Percentiles rank a stretch among this genome's conserved stretches.
These are phyloP conservation scores for Zele albiditarsus DNA, from an alignment of 2,888 invertebrate species.

Conservation along the genomic window DNA sequence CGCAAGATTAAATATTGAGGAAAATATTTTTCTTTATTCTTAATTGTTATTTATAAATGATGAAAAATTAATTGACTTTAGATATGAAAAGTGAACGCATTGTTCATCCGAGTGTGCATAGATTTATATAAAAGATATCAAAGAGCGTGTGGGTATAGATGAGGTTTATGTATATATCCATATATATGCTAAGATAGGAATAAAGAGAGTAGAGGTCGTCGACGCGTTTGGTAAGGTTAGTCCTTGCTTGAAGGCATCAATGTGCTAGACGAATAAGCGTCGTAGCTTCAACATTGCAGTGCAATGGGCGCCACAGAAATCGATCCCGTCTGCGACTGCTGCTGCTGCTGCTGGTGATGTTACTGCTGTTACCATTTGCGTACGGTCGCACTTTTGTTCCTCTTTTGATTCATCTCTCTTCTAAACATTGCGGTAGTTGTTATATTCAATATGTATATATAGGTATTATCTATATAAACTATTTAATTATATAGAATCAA, in stretches of 20 bases:
- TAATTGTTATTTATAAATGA: not conserved
- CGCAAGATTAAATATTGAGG: not conserved
- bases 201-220: slow-evolving; percentile 14
- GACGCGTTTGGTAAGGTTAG: slow-evolving; percentile 17
- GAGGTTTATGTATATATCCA: not conserved
- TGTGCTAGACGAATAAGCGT: slow-evolving; percentile 28
- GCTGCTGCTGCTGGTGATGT: slow-evolving; percentile 15
- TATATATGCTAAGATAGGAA: not conserved
- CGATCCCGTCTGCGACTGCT: slow-evolving; percentile 57
- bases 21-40: not conserved
- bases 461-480: too few relatives aligned
- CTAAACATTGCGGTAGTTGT: slow-evolving; percentile 11
- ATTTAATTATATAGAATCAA: slow-evolving; percentile 15
- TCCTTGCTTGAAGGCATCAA: slow-evolving; percentile 24
- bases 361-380: not conserved
- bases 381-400: slow-evolving; percentile 20
- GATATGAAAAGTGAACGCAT: not conserved
- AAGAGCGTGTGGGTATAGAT: not conserved
- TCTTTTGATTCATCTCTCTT: not conserved
- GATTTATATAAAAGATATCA: not conserved
- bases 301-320: slow-evolving; percentile 57
- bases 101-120: not conserved
- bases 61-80: not conserved
- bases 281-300: not conserved
- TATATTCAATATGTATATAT: not conserved